phyloP scores from a whole-genome alignment of 2,888 invertebrate species.

The Odontothrips loti region DNA sequence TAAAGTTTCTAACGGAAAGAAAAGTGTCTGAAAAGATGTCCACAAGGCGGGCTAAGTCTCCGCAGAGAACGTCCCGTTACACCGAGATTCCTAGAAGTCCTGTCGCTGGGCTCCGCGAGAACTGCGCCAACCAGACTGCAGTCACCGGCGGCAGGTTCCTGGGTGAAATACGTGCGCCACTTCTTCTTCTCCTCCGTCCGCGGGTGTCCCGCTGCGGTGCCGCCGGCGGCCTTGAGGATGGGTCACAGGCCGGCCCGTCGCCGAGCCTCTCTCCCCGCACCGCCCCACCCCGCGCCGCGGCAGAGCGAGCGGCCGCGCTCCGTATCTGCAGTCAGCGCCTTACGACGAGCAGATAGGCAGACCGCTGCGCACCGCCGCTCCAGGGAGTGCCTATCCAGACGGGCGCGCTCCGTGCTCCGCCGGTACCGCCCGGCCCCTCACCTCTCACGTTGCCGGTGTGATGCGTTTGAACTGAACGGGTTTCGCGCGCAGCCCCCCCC shows the following conservation, averaged over 20 bases:
- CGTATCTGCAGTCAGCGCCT: neutral
- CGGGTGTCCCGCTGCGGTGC: neutral
- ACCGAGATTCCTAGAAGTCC: too few species aligned
- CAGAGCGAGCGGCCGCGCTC: neutral
- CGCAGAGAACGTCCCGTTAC: too few species aligned
- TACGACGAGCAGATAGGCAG: neutral
- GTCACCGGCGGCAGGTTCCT: too few species aligned
- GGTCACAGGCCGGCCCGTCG: neutral
- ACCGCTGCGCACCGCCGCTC: neutral
- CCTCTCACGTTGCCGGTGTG: neutral
- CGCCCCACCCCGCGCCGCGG: neutral
- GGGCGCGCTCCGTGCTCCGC: neutral
- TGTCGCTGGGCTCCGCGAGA: too few species aligned
- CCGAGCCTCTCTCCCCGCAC: neutral
- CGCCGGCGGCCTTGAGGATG: neutral
- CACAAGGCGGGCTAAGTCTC: too few species aligned
- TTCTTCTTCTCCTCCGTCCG: too few species aligned
- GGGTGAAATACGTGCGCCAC: too few species aligned
- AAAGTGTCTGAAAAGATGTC: too few species aligned
- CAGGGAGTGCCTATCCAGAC: neutral
- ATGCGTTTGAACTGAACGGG: too few species aligned
- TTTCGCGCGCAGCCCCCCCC: too few species aligned
- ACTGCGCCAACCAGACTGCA: too few species aligned
- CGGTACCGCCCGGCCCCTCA: neutral
- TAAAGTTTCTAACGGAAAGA: too few species aligned